phyloP scores from a whole-genome alignment of 2,113 vertebrate genomes.

The Copsychus sechellarum region DNA sequence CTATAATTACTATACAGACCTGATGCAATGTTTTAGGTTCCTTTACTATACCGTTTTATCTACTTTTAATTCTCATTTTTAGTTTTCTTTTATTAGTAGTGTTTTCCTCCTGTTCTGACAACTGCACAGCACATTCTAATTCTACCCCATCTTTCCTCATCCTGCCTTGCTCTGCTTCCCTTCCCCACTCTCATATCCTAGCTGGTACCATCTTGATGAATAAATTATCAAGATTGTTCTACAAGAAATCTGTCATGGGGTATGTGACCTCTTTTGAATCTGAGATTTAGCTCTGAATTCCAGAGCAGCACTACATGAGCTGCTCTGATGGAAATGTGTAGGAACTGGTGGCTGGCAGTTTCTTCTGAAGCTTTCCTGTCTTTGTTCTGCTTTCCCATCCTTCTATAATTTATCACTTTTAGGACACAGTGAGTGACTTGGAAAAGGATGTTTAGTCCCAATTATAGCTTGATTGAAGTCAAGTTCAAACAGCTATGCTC shows the following conservation, averaged over 20 bases:
- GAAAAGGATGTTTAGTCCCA: neutral
- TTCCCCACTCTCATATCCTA: neutral
- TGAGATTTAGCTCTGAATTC: constrained; percentile 54
- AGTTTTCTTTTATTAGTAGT: neutral
- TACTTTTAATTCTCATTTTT: neutral
- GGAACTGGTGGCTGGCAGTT: neutral
- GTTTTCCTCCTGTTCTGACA: neutral
- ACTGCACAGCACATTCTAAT: neutral
- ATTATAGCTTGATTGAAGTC: neutral
- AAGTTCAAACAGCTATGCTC: neutral
- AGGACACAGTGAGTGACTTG: neutral
- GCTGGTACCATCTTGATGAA: constrained; percentile 63
- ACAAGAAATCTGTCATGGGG: constrained; percentile 59
- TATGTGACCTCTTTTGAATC: constrained; percentile 56
- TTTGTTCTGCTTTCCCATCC: constrained; percentile 7
- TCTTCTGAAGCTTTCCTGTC: neutral
- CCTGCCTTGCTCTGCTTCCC: constrained; percentile 2
- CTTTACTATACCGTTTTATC: neutral
- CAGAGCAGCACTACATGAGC: neutral
- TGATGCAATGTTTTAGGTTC: neutral
- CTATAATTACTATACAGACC: neutral
- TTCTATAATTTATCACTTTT: constrained; percentile 19
- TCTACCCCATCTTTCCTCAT: neutral
- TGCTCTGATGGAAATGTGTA: constrained; percentile 29
- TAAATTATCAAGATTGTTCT: constrained; percentile 70